phyloP scores from a whole-genome alignment of 2,797 vertebrate genomes.

The Chromis chromis region DNA sequence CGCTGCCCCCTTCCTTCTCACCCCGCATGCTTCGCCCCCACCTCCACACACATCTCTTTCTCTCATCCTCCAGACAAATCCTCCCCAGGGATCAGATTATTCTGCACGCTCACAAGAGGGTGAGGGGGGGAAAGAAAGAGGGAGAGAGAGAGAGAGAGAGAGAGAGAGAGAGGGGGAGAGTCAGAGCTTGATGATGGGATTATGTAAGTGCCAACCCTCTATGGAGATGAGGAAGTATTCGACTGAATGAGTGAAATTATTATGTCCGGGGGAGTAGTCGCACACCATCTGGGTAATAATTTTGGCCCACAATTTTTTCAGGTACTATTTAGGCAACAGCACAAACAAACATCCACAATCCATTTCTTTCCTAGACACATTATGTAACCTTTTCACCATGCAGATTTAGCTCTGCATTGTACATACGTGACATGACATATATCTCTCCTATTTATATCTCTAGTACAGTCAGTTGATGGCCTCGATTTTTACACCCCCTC shows the following conservation, averaged over 20 bases:
- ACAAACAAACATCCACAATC: slow-evolving; percentile 34
- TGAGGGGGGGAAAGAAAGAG: background rate
- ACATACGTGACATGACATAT: slow-evolving; percentile 25
- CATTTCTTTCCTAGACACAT: slow-evolving; percentile 4
- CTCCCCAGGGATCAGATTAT: slow-evolving; percentile 82
- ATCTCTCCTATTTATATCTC: slow-evolving; percentile 1
- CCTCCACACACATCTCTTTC: slow-evolving; percentile 55
- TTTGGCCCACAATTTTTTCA: slow-evolving; percentile 33
- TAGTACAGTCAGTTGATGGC: background rate
- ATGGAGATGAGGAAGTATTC: slow-evolving; percentile 75
- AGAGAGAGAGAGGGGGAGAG: slow-evolving; percentile 25
- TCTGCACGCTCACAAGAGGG: slow-evolving; percentile 73
- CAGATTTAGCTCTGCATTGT: slow-evolving; percentile 29
- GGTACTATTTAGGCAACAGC: slow-evolving; percentile 30
- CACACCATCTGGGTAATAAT: slow-evolving; percentile 61
- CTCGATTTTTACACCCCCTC: slow-evolving; percentile 18
- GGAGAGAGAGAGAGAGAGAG: background rate
- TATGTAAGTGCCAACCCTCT: slow-evolving; percentile 81
- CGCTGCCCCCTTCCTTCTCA: slow-evolving; percentile 5
- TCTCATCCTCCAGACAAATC: slow-evolving; percentile 77
- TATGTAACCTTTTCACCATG: slow-evolving; percentile 25
- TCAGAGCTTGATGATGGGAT: slow-evolving; percentile 77
- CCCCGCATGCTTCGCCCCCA: background rate
- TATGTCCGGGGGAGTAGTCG: slow-evolving; percentile 33
- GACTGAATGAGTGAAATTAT: slow-evolving; percentile 69